Percentiles rank a stretch among this genome's conserved stretches.
These are phyloP conservation scores for Drosophila biarmipes DNA, from an alignment of 1,140 invertebrate species.

Conservation along the genomic window DNA sequence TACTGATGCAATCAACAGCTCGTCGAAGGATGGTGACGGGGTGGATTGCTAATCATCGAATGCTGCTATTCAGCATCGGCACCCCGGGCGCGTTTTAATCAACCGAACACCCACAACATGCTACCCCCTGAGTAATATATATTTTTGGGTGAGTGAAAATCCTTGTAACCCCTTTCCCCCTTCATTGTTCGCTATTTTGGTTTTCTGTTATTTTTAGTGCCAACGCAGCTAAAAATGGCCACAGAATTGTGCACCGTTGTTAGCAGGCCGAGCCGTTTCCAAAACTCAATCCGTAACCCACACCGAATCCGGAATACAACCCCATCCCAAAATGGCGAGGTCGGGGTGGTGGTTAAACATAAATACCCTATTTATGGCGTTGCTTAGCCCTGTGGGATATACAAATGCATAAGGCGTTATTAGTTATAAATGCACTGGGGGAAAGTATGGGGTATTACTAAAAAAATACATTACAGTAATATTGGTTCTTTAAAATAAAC, in stretches of 20 bases:
- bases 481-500: too few species aligned
- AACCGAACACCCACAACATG: slow-evolving; percentile 52
- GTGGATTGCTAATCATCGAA: slow-evolving; percentile 52
- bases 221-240: slow-evolving; percentile 64
- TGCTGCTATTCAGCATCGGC: slow-evolving; percentile 24
- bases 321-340: slow-evolving; percentile 41
- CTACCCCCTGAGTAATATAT: slow-evolving; percentile 11
- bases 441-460: not conserved
- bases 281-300: slow-evolving; percentile 23
- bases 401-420: slow-evolving; percentile 30
- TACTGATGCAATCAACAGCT: slow-evolving; percentile 69
- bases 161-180: slow-evolving; percentile 68
- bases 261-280: slow-evolving; percentile 6
- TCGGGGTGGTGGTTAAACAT: slow-evolving; percentile 60
- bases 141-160: slow-evolving; percentile 60
- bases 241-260: slow-evolving; percentile 14
- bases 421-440: slow-evolving; percentile 56
- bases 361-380: slow-evolving; percentile 69
- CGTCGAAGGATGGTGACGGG: slow-evolving; percentile 39
- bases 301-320: slow-evolving; percentile 23
- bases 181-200: slow-evolving; percentile 45
- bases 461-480: not conserved
- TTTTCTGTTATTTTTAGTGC: slow-evolving; percentile 63
- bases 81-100: slow-evolving; percentile 54
- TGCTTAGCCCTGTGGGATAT: slow-evolving; percentile 67